Evolutionary conservation across 2,797 vertebrate species (phyloP).

Genomic region (Argyrosomus regius): DNA sequence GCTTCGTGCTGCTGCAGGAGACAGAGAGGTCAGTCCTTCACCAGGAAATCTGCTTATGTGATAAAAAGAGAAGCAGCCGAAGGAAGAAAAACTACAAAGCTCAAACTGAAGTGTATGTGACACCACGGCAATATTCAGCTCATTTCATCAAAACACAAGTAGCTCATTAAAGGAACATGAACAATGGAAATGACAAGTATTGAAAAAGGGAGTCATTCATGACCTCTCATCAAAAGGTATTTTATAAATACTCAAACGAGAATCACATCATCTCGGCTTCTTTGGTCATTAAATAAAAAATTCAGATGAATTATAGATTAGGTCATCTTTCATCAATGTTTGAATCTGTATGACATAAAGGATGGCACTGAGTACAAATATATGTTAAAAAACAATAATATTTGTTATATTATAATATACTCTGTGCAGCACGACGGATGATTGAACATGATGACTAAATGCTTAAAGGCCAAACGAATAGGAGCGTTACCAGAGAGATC

Average conservation of each 20-base stretch:
- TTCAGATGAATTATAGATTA: constrained; percentile 48
- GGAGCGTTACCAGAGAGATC: constrained; percentile 35
- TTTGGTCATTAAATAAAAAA: constrained; percentile 36
- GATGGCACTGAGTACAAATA: neutral
- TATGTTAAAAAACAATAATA: constrained; percentile 1
- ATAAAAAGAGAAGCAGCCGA: constrained; percentile 4
- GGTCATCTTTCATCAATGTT: constrained; percentile 14
- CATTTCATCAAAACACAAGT: neutral
- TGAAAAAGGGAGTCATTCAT: constrained; percentile 36
- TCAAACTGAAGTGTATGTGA: neutral
- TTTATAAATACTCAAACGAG: constrained; percentile 52
- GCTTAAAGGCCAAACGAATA: constrained; percentile 50
- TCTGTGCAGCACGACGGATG: constrained; percentile 12
- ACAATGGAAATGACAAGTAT: too few species aligned
- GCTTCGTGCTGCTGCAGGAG: constrained; percentile 15
- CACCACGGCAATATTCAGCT: neutral
- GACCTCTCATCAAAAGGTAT: constrained; percentile 30
- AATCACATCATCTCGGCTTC: constrained; percentile 7
- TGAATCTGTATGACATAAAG: constrained; percentile 3
- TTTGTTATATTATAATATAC: neutral
- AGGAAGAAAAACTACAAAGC: neutral
- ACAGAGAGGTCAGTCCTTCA: constrained; percentile 20
- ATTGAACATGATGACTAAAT: constrained; percentile 1
- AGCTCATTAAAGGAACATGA: too few species aligned
- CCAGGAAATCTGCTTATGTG: constrained; percentile 29